Percentiles rank a stretch among this genome's conserved stretches.
Conservation (phyloP, 2,888 invertebrate genomes). For the Sympetrum striolatum region DNA sequence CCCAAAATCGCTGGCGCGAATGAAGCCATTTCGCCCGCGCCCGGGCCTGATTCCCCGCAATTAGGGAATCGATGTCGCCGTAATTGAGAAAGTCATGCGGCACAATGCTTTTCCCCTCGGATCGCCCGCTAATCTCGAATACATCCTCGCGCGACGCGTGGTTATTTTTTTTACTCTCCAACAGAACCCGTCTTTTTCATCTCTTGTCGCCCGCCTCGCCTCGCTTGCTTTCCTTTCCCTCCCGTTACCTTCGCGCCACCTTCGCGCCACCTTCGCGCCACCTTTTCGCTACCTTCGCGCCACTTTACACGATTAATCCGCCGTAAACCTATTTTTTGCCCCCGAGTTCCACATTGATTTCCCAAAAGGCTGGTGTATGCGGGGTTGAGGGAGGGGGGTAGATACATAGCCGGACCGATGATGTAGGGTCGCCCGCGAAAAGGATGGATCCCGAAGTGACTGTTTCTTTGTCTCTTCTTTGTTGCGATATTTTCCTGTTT, state of each 20-base stretch:
- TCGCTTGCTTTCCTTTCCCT: neutral
- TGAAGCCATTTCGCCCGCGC: neutral
- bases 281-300: neutral
- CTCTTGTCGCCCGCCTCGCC: neutral
- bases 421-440: neutral
- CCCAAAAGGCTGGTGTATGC: neutral
- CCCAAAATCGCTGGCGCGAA: too few species aligned
- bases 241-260: neutral
- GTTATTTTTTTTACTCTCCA: neutral
- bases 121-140: neutral
- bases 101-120: neutral
- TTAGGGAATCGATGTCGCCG: neutral
- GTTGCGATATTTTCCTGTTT: neutral
- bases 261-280: neutral
- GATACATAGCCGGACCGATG: neutral
- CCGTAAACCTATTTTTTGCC: neutral
- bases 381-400: neutral
- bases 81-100: neutral
- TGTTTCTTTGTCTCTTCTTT: neutral
- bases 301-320: neutral
- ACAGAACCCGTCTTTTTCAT: neutral
- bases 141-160: neutral
- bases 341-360: constrained; percentile 11
- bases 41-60: neutral
- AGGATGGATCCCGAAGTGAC: neutral